Evolutionary conservation across 2,888 invertebrate species (phyloP).

Genomic region (Temnothorax unifasciatus): DNA sequence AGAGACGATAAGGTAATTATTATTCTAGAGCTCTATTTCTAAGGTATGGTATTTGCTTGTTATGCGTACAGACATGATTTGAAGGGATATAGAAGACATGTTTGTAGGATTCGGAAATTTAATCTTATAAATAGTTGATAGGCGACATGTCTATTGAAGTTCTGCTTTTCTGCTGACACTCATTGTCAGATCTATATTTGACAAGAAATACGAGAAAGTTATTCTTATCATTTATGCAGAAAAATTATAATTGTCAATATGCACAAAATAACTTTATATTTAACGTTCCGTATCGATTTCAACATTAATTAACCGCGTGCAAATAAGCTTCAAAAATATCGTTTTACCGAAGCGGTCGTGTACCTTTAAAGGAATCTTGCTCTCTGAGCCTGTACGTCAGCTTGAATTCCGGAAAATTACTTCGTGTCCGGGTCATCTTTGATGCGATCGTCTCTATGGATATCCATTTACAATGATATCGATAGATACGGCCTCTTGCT

Average conservation of each 20-base stretch:
- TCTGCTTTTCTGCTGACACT: not conserved
- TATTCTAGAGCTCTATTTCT: not conserved
- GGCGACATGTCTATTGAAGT: not conserved
- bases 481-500: constrained; percentile 48
- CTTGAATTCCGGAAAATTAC: constrained; percentile 57
- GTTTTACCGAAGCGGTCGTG: not conserved
- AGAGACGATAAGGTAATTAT: not conserved
- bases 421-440: constrained; percentile 52
- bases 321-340: constrained; percentile 13
- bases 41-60: not conserved
- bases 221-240: not conserved
- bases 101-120: not conserved
- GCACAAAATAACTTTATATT: not conserved
- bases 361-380: constrained; percentile 37
- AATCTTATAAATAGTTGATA: not conserved
- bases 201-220: not conserved
- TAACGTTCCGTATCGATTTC: not conserved
- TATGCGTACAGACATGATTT: not conserved
- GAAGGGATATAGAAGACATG: not conserved
- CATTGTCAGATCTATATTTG: not conserved
- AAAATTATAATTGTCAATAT: not conserved
- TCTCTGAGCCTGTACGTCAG: constrained; percentile 31
- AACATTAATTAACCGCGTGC: not conserved
- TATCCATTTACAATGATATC: constrained; percentile 56
- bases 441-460: constrained; percentile 56